Conservation (phyloP, 2,113 vertebrate species). For the Neogobius melanostomus region DNA sequence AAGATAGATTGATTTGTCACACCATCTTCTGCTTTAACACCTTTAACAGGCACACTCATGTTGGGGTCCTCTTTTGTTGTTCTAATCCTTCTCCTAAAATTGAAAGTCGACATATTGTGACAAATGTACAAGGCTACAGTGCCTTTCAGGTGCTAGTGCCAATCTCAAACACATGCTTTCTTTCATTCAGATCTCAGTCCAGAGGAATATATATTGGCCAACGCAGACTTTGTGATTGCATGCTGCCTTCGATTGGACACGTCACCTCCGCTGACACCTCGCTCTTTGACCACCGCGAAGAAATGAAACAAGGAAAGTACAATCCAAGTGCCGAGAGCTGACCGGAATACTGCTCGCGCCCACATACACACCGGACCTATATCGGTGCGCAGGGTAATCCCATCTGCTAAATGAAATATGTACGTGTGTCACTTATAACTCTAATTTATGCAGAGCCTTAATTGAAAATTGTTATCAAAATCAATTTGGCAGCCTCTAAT, state of each 20-base stretch:
- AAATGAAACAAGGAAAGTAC: conserved; percentile 49
- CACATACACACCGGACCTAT: conserved; percentile 9
- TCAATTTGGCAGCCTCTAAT: conserved; percentile 75
- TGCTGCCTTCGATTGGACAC: conserved; percentile 32
- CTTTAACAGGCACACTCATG: too few species aligned
- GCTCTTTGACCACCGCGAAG: conserved; percentile 39
- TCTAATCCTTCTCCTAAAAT: too few species aligned
- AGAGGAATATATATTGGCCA: neutral
- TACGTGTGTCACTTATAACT: conserved; percentile 56
- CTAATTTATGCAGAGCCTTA: conserved; percentile 68
- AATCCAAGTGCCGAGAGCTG: conserved; percentile 45
- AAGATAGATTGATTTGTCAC: neutral
- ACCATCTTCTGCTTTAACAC: too few species aligned
- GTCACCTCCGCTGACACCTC: conserved; percentile 38
- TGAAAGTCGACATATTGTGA: too few species aligned
- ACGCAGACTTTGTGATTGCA: conserved; percentile 15
- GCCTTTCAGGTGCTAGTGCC: neutral
- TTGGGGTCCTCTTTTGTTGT: too few species aligned
- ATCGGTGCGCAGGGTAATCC: conserved; percentile 36
- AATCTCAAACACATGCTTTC: conserved; percentile 2
- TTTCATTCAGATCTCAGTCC: conserved; percentile 5
- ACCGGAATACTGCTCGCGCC: conserved; percentile 36
- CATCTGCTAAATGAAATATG: conserved; percentile 56
- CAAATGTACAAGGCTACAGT: neutral
- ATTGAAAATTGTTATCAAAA: conserved; percentile 78